Evolutionary conservation across 2,888 invertebrate species (phyloP), one percentile per base, ranked within the genome.

Genomic region (Pemphredon lugubris): DNA sequence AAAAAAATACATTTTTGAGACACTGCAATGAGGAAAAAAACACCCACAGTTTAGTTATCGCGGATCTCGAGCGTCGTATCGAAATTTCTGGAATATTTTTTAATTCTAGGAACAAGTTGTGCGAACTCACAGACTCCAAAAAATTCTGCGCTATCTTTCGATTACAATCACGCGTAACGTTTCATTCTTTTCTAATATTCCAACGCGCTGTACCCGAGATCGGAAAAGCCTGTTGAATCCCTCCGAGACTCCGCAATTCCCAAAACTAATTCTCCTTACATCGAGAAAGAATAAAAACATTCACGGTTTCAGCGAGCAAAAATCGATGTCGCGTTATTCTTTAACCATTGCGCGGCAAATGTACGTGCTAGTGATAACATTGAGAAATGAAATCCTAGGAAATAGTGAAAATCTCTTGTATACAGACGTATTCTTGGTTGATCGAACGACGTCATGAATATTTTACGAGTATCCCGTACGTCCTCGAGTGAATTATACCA

Each of bases 201-300:
- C 37, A 13, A 11, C 4, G n/a, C 13, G 37, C 4, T 37, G 1
- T 37, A 40, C 4, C 16, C 14, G 16, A 16, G 3, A 3, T n/a
- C 34, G 3, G n/a, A 9, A 9, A 40, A 63, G 39, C n/a, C 39
- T 26, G 11, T 14, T 23, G 42, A 9, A 37, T 55, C 34, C 26
- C 63, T 54, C 34, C 6, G 54, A 48, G 16, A 42, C 23, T 37
- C 51, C 30, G 45, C 64, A 67, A 78, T 77, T 75, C 72, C 69
- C 77, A 69, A 72, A 72, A 59, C 72, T 60, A 78, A 77, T 78
- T 68, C 59, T n/a, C 50, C 4, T 16, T 42, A 11, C 16, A 20
- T 48, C 48, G n/a, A 40, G 23, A 4, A 13, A 26, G 32, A 4
- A 7, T 34, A 47, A 48, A 9, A 6, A 40, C 14, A 18, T 40